These are phyloP conservation scores for Leptopterna dolabrata DNA, from an alignment of 2,888 invertebrate species.

Conservation along the genomic window DNA sequence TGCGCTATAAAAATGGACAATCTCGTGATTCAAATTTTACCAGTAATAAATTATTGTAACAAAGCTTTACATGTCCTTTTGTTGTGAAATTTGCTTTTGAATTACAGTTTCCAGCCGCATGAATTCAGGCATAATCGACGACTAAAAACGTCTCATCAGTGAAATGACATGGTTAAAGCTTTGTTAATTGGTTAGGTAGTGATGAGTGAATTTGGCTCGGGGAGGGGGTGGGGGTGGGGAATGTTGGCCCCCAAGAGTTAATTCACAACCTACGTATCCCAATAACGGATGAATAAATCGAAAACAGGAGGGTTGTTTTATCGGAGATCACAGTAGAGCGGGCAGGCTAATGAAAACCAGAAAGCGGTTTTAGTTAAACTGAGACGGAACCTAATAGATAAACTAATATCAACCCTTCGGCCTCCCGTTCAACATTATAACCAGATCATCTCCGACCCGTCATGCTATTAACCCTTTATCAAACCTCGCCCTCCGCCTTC, in stretches of 20 bases:
- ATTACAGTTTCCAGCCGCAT: neutral
- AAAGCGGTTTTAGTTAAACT: conserved; percentile 13
- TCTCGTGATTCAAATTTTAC: neutral
- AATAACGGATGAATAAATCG: conserved; percentile 8
- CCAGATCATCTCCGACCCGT: neutral
- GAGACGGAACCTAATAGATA: conserved; percentile 18
- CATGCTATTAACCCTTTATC: conserved; percentile 5
- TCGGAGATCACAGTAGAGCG: conserved; percentile 25
- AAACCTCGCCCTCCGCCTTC: neutral
- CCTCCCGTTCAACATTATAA: neutral
- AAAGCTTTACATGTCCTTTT: no score
- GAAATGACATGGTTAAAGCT: no score
- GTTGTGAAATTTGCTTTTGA: neutral
- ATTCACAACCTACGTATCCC: neutral
- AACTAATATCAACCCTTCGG: conserved; percentile 13
- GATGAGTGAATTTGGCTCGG: no score
- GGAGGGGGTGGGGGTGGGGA: neutral
- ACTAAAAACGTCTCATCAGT: neutral
- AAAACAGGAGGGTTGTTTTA: neutral
- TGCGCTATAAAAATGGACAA: neutral
- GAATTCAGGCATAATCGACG: neutral
- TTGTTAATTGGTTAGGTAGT: no score
- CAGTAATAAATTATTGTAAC: neutral
- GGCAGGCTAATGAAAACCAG: conserved; percentile 21
- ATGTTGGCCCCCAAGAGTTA: neutral